Evolutionary conservation across 2,113 vertebrate species (phyloP).

Genomic region (Myotis brandtii): DNA sequence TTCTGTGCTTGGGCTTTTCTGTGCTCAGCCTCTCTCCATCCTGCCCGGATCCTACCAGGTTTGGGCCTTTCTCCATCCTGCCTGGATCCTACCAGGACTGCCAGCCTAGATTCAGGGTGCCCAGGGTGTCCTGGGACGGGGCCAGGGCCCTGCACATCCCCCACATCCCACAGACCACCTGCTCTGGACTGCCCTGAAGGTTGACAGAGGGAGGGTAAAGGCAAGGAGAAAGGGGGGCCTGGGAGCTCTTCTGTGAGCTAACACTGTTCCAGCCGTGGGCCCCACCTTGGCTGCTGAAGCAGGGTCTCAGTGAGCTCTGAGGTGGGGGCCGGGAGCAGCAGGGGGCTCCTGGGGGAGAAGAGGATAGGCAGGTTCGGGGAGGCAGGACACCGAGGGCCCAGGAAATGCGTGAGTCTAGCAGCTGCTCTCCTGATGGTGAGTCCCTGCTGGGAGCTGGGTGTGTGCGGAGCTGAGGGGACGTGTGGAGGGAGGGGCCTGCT

Average conservation of each 20-base stretch:
- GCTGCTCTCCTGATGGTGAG: neutral
- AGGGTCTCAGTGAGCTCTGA: neutral
- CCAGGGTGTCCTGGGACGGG: too few species aligned
- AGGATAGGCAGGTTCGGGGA: neutral
- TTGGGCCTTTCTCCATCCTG: neutral
- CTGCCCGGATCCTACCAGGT: neutral
- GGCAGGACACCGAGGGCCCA: too few species aligned
- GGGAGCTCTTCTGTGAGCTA: neutral
- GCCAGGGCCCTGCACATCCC: neutral
- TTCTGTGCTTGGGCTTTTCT: neutral
- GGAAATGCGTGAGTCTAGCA: rapidly evolving
- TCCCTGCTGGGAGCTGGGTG: neutral
- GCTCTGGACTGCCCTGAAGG: neutral
- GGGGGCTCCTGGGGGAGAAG: too few species aligned
- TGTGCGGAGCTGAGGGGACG: neutral
- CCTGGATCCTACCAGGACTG: neutral
- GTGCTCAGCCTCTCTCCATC: neutral
- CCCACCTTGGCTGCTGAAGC: neutral
- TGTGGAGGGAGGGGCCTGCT: rapidly evolving
- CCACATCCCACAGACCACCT: neutral
- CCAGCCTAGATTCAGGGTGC: neutral
- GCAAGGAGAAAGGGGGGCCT: neutral
- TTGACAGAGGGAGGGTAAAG: neutral
- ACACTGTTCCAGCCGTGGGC: rapidly evolving
- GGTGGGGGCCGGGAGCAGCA: neutral